Base-by-base conservation (phyloP, 2,888 invertebrate species). In the Drosophila diplacantha region DNA sequence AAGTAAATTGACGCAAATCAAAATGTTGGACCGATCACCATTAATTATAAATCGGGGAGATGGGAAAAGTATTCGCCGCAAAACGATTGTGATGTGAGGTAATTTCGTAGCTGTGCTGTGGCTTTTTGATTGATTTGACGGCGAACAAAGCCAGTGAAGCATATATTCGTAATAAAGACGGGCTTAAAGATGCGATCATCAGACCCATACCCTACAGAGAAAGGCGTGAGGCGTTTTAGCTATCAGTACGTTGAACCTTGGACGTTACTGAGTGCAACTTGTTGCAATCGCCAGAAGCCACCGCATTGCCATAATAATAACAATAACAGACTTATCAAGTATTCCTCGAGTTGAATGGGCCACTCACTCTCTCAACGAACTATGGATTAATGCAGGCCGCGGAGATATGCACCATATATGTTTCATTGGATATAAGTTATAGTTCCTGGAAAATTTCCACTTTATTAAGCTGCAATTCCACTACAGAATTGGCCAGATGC, bases 1-100 rank as follows among this genome's bases (percentile, higher is more conserved):
- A 64, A 75, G 58, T 57, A 76, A 69, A 75, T 65, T 75, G 76
- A 76, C 62, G 68, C 58, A 71, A 73, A 74, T 69, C 55, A 69
- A 69, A 60, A 38, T 54, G 24, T 54, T 51, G n/a, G 22, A 50
- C 43, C 47, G 52, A 72, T 54, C 65, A 72, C 52, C 65, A 80
- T 80, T 76, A 71, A 74, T 76, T 71, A 71, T 56, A 53, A 50
- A 67, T 50, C 52, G 59, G 51, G 63, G 61, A 47, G 41, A 38
- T 66, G 44, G 16, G 34, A 47, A 46, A 47, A 43, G 53, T 26
- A 56, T 61, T 61, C 43, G 18, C 38, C 32, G 32, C 51, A 38
- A 55, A 73, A 35, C 44, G 37, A 43, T 64, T 54, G 39, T 53
- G 67, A 67, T 54, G 68, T 64, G 65, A 55, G 67, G 60, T 54